Percentiles rank a stretch among this genome's conserved stretches.
Conservation (phyloP, 2,797 vertebrate species). For the Caiman crocodilus region DNA sequence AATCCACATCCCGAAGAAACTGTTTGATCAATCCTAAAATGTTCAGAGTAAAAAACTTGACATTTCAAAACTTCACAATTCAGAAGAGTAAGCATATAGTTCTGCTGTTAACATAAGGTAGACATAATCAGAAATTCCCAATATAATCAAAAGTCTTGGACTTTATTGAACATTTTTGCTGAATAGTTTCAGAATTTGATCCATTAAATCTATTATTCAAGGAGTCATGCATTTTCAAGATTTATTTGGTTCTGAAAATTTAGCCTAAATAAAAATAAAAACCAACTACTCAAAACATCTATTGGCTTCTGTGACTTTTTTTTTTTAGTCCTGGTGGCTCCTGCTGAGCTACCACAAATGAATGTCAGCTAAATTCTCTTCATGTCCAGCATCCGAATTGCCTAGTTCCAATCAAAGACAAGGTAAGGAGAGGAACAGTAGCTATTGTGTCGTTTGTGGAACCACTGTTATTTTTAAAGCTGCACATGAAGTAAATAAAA, state of each 20-base stretch:
- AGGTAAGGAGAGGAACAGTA: not conserved
- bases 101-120: not conserved
- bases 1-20: conserved; percentile 96
- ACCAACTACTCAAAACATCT: not conserved
- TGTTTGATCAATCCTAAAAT: conserved; percentile 95
- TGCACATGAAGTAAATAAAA: not conserved
- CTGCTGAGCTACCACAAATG: not conserved
- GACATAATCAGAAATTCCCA: not conserved
- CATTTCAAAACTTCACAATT: not conserved
- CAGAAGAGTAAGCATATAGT: not conserved
- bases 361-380: not conserved
- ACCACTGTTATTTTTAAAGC: not conserved
- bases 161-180: too few relatives aligned
- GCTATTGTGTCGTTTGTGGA: not conserved
- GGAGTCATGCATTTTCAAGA: not conserved
- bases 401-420: not conserved
- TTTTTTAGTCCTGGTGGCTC: not conserved
- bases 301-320: too few relatives aligned
- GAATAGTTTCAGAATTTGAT: not conserved
- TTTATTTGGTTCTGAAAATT: not conserved
- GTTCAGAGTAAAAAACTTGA: not conserved
- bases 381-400: not conserved
- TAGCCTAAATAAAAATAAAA: not conserved
- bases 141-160: too few relatives aligned
- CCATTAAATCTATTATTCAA: not conserved